These are phyloP conservation scores for Cynopterus brachyotis DNA, from an alignment of 2,113 vertebrate genomes.

Conservation along the genomic window DNA sequence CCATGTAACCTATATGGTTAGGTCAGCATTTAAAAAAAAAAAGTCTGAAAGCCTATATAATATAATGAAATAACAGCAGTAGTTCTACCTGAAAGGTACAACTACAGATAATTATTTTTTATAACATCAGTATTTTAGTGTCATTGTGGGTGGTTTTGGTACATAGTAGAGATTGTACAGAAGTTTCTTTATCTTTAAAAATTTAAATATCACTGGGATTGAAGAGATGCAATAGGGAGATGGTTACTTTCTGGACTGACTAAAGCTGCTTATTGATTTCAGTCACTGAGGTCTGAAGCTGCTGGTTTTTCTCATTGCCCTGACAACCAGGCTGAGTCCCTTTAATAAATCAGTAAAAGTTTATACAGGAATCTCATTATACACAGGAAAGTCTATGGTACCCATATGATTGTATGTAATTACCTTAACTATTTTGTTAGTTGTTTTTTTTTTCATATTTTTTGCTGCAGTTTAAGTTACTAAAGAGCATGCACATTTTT, in stretches of 20 bases:
- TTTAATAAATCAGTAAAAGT: conserved; percentile 1
- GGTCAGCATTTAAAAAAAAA: not conserved
- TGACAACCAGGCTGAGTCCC: not conserved
- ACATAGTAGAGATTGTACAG: not conserved
- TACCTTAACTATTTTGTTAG: not conserved
- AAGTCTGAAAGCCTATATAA: not conserved
- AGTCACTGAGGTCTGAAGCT: not conserved
- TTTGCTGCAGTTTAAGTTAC: conserved; percentile 22
- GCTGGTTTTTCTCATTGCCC: not conserved
- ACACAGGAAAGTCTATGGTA: not conserved
- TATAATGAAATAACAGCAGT: not conserved
- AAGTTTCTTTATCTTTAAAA: not conserved
- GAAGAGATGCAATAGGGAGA: not conserved
- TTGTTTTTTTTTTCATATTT: conserved; percentile 9
- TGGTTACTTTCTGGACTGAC: not conserved
- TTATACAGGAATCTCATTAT: not conserved
- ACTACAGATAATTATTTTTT: not conserved
- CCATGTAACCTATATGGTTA: not conserved
- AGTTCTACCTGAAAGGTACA: not conserved
- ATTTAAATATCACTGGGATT: not conserved
- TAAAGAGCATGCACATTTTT: not conserved
- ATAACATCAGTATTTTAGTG: not conserved
- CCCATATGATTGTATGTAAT: not conserved
- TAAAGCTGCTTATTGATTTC: not conserved
- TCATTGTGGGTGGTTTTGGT: not conserved